Evolutionary conservation across 2,888 invertebrate genomes (phyloP).

Genomic region (Calliopum simillimum): DNA sequence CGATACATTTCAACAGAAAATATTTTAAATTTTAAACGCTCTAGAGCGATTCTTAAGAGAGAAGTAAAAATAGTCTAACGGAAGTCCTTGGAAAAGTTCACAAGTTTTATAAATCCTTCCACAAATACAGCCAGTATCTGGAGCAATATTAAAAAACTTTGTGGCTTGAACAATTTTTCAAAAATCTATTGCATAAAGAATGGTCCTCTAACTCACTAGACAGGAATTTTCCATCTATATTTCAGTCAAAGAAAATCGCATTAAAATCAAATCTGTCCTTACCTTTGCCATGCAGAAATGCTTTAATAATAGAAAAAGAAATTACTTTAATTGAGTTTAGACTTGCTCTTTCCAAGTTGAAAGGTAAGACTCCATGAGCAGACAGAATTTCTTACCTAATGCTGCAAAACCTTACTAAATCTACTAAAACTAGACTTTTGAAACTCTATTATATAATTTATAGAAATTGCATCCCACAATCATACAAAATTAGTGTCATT

Average conservation of each 20-base stretch:
- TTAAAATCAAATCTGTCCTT: too few species aligned
- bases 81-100: conserved; percentile 12
- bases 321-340: neutral
- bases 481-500: conserved; percentile 37
- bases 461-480: conserved; percentile 38
- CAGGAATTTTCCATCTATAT: neutral
- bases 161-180: conserved; percentile 17
- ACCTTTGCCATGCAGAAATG: neutral
- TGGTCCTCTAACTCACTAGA: neutral
- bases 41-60: conserved; percentile 22
- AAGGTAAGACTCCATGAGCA: conserved; percentile 23
- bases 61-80: conserved; percentile 30
- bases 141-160: conserved; percentile 25
- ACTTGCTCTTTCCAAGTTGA: neutral
- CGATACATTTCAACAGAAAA: conserved; percentile 13
- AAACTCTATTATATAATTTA: conserved; percentile 39
- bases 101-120: conserved; percentile 30
- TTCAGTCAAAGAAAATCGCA: neutral
- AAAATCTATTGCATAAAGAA: conserved; percentile 21
- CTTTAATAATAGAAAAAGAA: neutral
- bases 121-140: conserved; percentile 28
- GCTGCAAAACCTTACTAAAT: conserved; percentile 28
- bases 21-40: conserved; percentile 29
- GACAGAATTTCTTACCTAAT: conserved; percentile 36
- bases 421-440: conserved; percentile 30